Conservation (phyloP, 2,888 invertebrate species). For the Brachypalpus laphriformis region DNA sequence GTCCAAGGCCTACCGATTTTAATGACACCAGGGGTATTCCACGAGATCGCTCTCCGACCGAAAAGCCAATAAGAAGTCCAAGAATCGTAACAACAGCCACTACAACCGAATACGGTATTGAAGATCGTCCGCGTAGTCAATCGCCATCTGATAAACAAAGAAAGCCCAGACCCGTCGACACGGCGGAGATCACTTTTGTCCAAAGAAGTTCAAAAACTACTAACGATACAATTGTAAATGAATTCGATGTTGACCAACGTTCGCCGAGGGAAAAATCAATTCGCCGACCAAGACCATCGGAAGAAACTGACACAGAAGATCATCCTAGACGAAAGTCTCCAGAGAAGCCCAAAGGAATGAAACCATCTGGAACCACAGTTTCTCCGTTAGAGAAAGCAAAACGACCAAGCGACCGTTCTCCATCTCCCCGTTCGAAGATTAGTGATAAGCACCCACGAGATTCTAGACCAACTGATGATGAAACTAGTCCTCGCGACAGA, state of each 20-base stretch:
- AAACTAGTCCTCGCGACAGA: not conserved
- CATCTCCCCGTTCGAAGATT: constrained; percentile 28
- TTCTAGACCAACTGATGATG: not conserved
- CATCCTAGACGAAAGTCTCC: constrained; percentile 29
- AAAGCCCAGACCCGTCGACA: not conserved
- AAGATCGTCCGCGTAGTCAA: constrained; percentile 5
- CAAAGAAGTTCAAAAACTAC: not conserved
- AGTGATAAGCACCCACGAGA: constrained; percentile 15
- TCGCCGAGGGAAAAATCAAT: constrained; percentile 10
- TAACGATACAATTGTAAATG: not conserved
- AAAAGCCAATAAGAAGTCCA: constrained; percentile 15
- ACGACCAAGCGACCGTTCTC: constrained; percentile 38
- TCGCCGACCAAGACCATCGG: constrained; percentile 7
- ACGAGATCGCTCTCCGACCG: constrained; percentile 1
- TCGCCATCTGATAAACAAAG: constrained; percentile 27
- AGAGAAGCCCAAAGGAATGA: constrained; percentile 3
- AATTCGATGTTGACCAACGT: not conserved
- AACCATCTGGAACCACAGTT: not conserved
- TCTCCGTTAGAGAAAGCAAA: not conserved
- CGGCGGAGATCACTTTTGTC: constrained; percentile 14
- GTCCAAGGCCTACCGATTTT: not conserved
- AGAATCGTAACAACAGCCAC: constrained; percentile 15
- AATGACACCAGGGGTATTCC: not conserved
- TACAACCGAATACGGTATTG: constrained; percentile 24
- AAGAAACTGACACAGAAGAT: constrained; percentile 8